Base-by-base conservation (phyloP, 2,888 invertebrate genomes). In the Charanyca ferruginea region DNA sequence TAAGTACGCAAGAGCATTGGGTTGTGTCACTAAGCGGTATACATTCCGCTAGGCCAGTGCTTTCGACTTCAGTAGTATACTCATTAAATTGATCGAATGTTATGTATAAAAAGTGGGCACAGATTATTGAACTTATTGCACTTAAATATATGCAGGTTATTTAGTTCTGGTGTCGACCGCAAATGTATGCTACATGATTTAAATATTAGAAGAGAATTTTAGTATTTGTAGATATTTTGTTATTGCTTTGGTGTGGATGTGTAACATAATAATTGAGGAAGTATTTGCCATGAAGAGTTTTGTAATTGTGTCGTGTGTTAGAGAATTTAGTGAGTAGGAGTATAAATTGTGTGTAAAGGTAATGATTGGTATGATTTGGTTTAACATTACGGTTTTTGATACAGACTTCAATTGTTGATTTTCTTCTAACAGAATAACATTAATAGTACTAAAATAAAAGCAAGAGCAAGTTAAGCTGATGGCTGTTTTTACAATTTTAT, bases 41-140 rank as follows among this genome's bases (percentile, higher is more conserved):
- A 13, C 45, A 45, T 22, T 45, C 45, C 16, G 20, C 16, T 47
- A 7, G 16, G 16, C 23, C 23, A 47, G 47, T n/a, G n/a, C n/a
- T n/a, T n/a, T n/a, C n/a, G n/a, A n/a, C n/a, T n/a, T n/a, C n/a
- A n/a, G n/a, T n/a, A n/a, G 22, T 45, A 45, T 11, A 45, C 44
- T 44, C 18, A 13, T 45, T 22, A 45, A 45, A 45, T 45, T 45
- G 45, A 45, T 45, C 45, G 45, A 45, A 45, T 22, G 22, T 22
- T 22, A 20, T 8, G 44, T 7, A 20, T 44, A 44, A 44, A 45
- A n/a, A n/a, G n/a, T n/a, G n/a, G n/a, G n/a, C n/a, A n/a, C n/a
- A n/a, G n/a, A n/a, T n/a, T n/a, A n/a, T 45, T 45, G 45, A 45
- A 11, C 45, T 3, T 20, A 45, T 13, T 45, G 22, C 45, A 45